phyloP scores from a whole-genome alignment of 30 jellyfish, hydroid and myxozoan species.

The Clytia hemisphaerica region DNA sequence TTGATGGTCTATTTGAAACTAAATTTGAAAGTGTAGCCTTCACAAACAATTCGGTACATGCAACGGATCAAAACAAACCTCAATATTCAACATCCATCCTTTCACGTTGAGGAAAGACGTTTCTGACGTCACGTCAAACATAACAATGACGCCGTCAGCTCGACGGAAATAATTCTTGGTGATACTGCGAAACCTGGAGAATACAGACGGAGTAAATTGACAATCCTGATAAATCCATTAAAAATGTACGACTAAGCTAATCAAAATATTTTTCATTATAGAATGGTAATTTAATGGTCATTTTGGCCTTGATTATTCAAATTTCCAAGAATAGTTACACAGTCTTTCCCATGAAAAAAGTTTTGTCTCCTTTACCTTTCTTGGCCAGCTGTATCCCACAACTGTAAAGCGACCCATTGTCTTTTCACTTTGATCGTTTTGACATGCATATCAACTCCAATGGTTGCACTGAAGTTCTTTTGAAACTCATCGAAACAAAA shows the following conservation, averaged over 20 bases:
- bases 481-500: slow-evolving; percentile 76
- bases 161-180: slow-evolving; percentile 91
- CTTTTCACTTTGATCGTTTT: slow-evolving; percentile 51
- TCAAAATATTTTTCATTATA: no score
- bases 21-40: no score
- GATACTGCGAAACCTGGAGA: slow-evolving; percentile 76
- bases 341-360: no score
- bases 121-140: slow-evolving; percentile 86
- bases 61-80: slow-evolving; percentile 61
- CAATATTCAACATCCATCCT: slow-evolving; percentile 88
- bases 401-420: slow-evolving; percentile 85
- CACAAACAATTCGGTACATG: no score
- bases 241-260: no score
- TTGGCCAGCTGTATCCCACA: slow-evolving; percentile 99
- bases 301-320: no score
- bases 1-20: no score
- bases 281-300: no score
- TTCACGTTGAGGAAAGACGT: slow-evolving; percentile 75
- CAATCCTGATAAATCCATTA: no score
- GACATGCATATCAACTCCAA: slow-evolving; percentile 94
- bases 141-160: slow-evolving; percentile 90
- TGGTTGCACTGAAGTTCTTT: slow-evolving; percentile 80
- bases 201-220: not conserved
- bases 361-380: no score
- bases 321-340: no score